phyloP scores from a whole-genome alignment of 92 coral and sea anemone genomes.

The Blastomussa wellsi region DNA sequence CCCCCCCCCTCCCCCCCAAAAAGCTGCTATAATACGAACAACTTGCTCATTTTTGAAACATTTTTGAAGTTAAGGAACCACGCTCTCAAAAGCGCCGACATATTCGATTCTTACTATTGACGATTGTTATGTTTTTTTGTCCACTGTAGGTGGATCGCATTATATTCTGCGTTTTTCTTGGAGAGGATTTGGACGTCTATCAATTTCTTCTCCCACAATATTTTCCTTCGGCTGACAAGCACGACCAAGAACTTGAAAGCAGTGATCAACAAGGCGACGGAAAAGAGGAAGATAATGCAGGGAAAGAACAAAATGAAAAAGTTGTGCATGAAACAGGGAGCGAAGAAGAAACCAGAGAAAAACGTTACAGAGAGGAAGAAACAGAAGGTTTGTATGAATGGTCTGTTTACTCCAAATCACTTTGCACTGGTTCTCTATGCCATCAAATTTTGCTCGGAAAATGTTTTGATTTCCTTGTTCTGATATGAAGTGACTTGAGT shows the following conservation, averaged over 20 bases:
- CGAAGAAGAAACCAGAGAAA: background rate
- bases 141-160: slow-evolving; percentile 80
- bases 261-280: background rate
- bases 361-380: slow-evolving; percentile 1
- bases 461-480: too few relatives aligned
- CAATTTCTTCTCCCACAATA: slow-evolving; percentile 61
- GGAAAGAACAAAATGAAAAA: background rate
- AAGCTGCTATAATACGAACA: too few relatives aligned
- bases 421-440: background rate
- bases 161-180: slow-evolving; percentile 88
- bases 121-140: background rate
- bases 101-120: background rate
- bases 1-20: too few relatives aligned
- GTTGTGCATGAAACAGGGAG: background rate
- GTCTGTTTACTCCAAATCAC: background rate
- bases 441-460: background rate
- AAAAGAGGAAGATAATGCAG: background rate
- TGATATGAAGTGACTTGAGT: too few relatives aligned
- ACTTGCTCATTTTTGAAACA: too few relatives aligned
- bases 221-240: slow-evolving; percentile 61
- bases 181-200: slow-evolving; percentile 72
- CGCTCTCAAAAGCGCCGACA: too few relatives aligned
- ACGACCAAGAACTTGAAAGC: background rate
- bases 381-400: background rate
- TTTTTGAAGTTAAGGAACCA: too few relatives aligned